Base-by-base conservation (phyloP, 92 coral and sea anemone species). In the Anthopleura xanthogrammica region DNA sequence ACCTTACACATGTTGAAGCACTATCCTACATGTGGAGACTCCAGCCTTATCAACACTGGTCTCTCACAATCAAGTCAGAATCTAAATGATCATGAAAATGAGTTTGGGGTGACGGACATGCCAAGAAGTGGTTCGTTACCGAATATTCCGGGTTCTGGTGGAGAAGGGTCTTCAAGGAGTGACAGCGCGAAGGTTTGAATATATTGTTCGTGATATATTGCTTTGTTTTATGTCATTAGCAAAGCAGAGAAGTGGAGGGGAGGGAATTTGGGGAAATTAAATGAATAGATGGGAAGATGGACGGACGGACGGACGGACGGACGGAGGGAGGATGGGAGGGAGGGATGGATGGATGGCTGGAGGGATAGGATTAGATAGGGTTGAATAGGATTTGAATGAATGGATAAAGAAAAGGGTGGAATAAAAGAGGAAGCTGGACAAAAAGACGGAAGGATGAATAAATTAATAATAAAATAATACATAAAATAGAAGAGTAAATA, bases 111-210 rank as follows among this genome's bases (percentile, higher is more conserved):
- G 56, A 39, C 56, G 22, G 95, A 85, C 24, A 83, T 93, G 66
- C 89, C 95, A 17, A 85, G 98, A 12, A 93, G 98, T 84, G 98
- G 89, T 22, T 93, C 98, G 40, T 83, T 93, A 23, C 98, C 98
- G 16, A 90, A 93, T 60, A 89, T 93, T 40, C 83, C 92, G 23
- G 77, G 72, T 43, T 42, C 66, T n/a, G 88, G 85, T 50, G 86
- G 42, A 6, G 55, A 70, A 60, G 16, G 57, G 16, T 43, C 76
- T 41, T 60, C 72, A 1, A n/a, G 72, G 22, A 65, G 56, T 41
- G 77, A 68, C 48, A 56, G 70, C 16, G 74, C 29, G 16, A 12
- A 17, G 16, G 42, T 36, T 76, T 19, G 12, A 36, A 54, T 39
- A 19, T 36, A 3, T 2, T 8, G 13, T 46, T 41, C 16, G 5